Base-by-base conservation (phyloP, 2,888 invertebrate species). In the Helicoverpa assulta region DNA sequence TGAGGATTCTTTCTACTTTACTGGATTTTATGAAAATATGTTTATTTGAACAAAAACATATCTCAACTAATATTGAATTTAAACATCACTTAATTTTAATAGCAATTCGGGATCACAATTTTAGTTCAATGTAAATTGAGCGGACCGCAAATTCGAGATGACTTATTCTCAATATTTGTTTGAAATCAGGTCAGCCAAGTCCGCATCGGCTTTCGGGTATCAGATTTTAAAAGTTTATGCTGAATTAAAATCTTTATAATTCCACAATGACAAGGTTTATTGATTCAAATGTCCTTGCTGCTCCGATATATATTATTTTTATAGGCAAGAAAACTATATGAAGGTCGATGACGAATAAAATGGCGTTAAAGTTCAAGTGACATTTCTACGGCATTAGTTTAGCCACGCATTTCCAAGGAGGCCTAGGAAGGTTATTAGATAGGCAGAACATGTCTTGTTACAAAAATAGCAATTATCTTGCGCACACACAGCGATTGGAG, bases 391-490 rank as follows among this genome's bases (percentile, higher is more conserved):
- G 56, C 62, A 47, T 69, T 43, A 69, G 52, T 58, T 62, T 75
- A 57, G 37, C 50, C 40, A 67, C 52, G 58, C 55, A 47, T 54
- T 70, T 75, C 53, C 65, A 50, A 51, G 47, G 54, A 47, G 70
- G 53, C 77, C 61, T 75, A 58, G 53, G 12, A 50, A 72, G 59
- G 64, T 59, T 62, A 60, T 33, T 50, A 40, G 54, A 54, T 61
- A 21, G 54, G 19, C 50, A 40, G 58, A 72, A 71, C 65, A 52
- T 62, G 71, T 78, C 64, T 78, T 68, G 70, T 69, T 70, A 72
- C 65, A 57, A 80, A 76, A 78, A 76, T 78, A 70, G 59, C 74
- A 81, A 74, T 81, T 80, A 83, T 72, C 56, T 83, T 67, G 62
- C 68, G 64, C 61, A 54, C 33, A 57, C 33, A 47, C 19, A 75